Base-by-base conservation (phyloP, 2,888 invertebrate species). In the Thereva unica region DNA sequence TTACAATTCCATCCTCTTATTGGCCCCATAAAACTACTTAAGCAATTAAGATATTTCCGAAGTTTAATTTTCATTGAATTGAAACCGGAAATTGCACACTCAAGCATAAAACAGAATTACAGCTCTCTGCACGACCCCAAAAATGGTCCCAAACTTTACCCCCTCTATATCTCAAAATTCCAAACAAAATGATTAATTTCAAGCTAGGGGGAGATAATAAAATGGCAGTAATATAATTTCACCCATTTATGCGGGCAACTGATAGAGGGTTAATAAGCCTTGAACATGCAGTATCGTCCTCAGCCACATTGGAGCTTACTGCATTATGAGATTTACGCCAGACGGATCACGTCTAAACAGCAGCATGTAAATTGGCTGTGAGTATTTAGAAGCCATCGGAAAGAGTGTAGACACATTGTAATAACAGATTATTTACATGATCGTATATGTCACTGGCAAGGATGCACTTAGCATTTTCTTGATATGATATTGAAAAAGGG, bases 1-100 rank as follows among this genome's bases (percentile, higher is more conserved):
- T 23, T 23, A 23, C 23, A 23, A 23, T 23, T 41, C 34, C 42
- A 34, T 56, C 44, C 38, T 56, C 49, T 59, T 35, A 59, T 59
- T 59, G 40, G 47, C 47, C 35, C 44, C 34, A 47, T 59, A 37
- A 12, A 59, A 59, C 35, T 42, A 54, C 64, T 64, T 53, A 64
- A 52, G 44, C 53, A 64, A 64, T 64, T 64, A 64, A 64, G 44
- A 52, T 54, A 42, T 42, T 44, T 40, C 23, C 44, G 8, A 37
- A 53, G 53, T 44, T 54, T 38, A 53, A 56, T 44, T 49, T 54
- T 42, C 53, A 49, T 53, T 23, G 52, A 56, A 40, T 57, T 57
- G 7, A 10, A 12, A n/a, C 64, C 54, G 64, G 64, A 64, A 54
- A 64, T 64, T 64, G 53, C 23, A 64, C 64, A 64, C 45, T 45